Evolutionary conservation across 2,888 invertebrate species (phyloP).

Genomic region (Shargacucullia verbasci): DNA sequence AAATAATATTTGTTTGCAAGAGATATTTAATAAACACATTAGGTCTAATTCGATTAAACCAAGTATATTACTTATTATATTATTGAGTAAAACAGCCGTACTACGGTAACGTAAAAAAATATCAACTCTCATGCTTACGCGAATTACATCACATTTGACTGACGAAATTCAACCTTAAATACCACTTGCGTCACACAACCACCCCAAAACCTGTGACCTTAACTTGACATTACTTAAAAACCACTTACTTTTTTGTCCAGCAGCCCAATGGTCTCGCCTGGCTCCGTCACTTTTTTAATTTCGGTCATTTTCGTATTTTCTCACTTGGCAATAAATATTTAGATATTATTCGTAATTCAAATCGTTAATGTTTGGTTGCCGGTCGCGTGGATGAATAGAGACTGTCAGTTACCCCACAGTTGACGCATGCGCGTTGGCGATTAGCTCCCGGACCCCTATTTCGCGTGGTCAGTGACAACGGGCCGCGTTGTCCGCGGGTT

Average conservation of each 20-base stretch:
- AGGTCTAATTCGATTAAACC: no score
- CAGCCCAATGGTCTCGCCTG: conserved; percentile 77
- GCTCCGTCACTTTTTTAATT: conserved; percentile 62
- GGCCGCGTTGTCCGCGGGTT: conserved; percentile 30
- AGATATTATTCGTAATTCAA: conserved; percentile 36
- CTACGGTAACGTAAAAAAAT: no score
- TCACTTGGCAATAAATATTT: conserved; percentile 38
- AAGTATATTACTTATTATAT: no score
- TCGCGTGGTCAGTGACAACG: conserved; percentile 50
- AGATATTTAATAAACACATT: no score
- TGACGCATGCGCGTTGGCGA: conserved; percentile 68
- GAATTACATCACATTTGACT: conserved; percentile 5
- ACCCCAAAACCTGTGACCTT: conserved; percentile 74
- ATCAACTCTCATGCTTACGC: neutral
- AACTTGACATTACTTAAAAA: conserved; percentile 72
- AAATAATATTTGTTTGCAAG: no score
- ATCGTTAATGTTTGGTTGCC: conserved; percentile 50
- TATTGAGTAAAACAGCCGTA: no score
- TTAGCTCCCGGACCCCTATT: conserved; percentile 67
- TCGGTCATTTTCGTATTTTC: conserved; percentile 69
- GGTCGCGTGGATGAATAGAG: conserved; percentile 55
- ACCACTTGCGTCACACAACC: conserved; percentile 51
- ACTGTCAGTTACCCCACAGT: conserved; percentile 65
- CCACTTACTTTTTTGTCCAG: conserved; percentile 81
- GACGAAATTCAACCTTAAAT: conserved; percentile 44